Conservation (phyloP, 2,797 vertebrate genomes). For the Enteromius afrohamiltoni region DNA sequence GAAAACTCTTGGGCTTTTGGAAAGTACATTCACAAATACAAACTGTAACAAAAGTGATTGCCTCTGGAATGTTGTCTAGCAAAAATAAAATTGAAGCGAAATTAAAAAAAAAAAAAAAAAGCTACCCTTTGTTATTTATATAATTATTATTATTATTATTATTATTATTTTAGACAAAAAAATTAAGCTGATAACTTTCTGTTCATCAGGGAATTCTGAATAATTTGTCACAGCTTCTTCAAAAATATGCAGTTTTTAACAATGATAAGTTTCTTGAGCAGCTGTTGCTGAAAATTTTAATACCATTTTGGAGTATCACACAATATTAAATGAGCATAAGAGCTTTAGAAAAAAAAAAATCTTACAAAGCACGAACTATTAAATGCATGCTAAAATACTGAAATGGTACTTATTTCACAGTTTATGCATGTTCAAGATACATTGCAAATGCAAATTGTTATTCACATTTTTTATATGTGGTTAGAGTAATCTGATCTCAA, state of each 20-base stretch:
- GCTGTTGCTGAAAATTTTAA: background rate
- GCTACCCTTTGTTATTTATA: background rate
- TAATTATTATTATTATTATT: background rate
- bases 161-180: background rate
- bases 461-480: background rate
- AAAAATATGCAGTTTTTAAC: background rate
- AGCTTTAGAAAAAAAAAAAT: background rate
- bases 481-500: background rate
- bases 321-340: background rate
- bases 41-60: background rate
- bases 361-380: background rate
- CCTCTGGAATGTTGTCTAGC: background rate
- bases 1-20: conserved; percentile 20
- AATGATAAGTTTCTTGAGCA: background rate
- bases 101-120: background rate
- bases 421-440: background rate
- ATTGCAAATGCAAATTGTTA: background rate
- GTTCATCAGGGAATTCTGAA: background rate
- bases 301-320: background rate
- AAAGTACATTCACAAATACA: background rate
- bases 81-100: background rate
- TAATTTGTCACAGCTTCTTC: background rate
- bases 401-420: background rate
- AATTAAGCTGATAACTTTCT: background rate
- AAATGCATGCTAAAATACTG: background rate